Evolutionary conservation across 2,797 vertebrate species (phyloP).

Genomic region (Eulemur coronatus): DNA sequence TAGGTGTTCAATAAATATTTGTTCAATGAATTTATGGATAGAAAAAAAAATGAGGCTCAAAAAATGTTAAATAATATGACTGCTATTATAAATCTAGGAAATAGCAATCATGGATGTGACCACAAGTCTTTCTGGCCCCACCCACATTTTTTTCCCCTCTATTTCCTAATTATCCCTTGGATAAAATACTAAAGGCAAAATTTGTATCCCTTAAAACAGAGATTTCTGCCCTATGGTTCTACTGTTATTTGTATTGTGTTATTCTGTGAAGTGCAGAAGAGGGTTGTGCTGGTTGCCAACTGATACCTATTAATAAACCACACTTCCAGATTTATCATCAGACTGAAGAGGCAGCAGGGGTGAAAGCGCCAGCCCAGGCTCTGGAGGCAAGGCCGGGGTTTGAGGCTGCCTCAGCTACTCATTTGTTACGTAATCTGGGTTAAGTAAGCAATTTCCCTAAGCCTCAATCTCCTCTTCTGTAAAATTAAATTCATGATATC

Average conservation of each 20-base stretch:
- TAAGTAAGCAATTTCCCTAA: not conserved
- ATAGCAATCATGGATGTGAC: not conserved
- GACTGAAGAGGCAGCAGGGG: not conserved
- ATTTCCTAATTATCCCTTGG: not conserved
- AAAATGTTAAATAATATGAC: not conserved
- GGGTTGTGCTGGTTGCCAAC: not conserved
- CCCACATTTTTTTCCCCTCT: not conserved
- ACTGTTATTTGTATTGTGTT: not conserved
- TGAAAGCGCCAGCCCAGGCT: not conserved
- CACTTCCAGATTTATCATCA: not conserved
- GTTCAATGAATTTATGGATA: not conserved
- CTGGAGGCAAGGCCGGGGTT: not conserved
- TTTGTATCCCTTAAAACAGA: not conserved
- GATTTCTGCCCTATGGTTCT: not conserved
- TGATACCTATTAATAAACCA: not conserved
- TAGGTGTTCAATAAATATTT: not conserved
- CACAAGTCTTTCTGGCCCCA: not conserved
- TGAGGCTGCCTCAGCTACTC: not conserved
- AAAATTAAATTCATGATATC: not conserved
- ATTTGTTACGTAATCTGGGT: not conserved
- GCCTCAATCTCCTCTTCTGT: not conserved
- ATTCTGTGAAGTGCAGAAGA: not conserved
- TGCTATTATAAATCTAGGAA: not conserved
- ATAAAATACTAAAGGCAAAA: constrained; percentile 1
- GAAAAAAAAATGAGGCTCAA: not conserved